Percentiles rank a stretch among this genome's conserved stretches.
phyloP scores from a whole-genome alignment of 2,888 invertebrate species.

The Encarsia formosa region DNA sequence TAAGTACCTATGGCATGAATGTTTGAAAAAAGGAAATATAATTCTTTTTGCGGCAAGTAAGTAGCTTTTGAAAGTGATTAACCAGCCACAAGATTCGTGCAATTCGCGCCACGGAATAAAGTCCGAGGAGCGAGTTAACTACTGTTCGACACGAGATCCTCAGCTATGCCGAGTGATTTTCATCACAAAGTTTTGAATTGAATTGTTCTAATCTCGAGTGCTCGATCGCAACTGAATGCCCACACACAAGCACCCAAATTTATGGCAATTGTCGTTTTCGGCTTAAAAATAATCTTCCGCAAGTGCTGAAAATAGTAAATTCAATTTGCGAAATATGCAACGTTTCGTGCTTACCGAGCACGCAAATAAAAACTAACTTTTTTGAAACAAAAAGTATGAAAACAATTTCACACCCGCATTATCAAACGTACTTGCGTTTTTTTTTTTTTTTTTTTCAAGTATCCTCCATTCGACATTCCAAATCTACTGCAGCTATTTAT shows the following conservation, averaged over 20 bases:
- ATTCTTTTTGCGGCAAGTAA: conserved; percentile 14
- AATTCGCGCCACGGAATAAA: conserved; percentile 22
- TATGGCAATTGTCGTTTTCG: background rate
- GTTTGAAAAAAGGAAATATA: background rate
- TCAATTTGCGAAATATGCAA: too few species aligned
- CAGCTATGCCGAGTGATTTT: conserved; percentile 39
- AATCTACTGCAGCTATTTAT: too few species aligned
- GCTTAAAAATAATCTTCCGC: too few species aligned
- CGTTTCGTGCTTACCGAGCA: too few species aligned
- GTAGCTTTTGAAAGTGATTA: conserved; percentile 41
- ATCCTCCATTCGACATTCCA: too few species aligned
- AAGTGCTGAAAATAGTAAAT: background rate
- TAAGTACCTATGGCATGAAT: conserved; percentile 7
- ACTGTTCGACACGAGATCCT: conserved; percentile 43
- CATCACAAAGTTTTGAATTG: conserved; percentile 46
- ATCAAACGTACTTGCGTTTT: too few species aligned
- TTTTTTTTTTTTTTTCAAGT: too few species aligned
- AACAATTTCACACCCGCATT: too few species aligned
- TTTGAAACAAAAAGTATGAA: too few species aligned
- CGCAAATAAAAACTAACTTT: too few species aligned
- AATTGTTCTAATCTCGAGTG: conserved; percentile 38
- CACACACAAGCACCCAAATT: background rate
- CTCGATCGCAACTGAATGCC: conserved; percentile 25
- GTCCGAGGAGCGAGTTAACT: conserved; percentile 31
- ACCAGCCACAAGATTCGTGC: conserved; percentile 35